phyloP scores from a whole-genome alignment of 2,888 invertebrate species.

The Eudasyphora cyanicolor region DNA sequence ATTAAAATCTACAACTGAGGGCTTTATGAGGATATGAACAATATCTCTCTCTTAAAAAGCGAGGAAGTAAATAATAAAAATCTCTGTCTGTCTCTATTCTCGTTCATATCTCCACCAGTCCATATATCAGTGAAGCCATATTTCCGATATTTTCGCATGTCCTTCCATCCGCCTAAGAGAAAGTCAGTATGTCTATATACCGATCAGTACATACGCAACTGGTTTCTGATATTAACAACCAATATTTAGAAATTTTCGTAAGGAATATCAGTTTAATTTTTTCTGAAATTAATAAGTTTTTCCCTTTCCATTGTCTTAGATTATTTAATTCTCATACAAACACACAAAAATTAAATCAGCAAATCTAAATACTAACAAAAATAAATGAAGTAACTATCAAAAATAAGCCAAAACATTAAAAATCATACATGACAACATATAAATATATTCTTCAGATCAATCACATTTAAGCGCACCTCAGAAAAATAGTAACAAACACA shows the following conservation, averaged over 20 bases:
- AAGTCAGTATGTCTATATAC: too few relatives aligned
- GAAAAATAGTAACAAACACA: neutral
- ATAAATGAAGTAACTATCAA: neutral
- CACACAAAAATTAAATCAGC: neutral
- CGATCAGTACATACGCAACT: too few relatives aligned
- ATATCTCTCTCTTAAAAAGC: too few relatives aligned
- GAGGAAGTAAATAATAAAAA: too few relatives aligned
- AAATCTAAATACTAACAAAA: conserved; percentile 2
- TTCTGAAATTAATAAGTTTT: neutral
- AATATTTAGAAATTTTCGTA: neutral
- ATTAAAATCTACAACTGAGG: too few relatives aligned
- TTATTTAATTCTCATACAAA: neutral
- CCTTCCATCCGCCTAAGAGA: too few relatives aligned
- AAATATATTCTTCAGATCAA: neutral
- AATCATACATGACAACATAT: neutral
- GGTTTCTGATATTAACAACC: too few relatives aligned
- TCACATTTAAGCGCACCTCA: conserved; percentile 60
- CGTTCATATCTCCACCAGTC: too few relatives aligned
- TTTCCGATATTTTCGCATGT: too few relatives aligned
- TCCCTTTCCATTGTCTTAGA: neutral
- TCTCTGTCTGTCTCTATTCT: too few relatives aligned
- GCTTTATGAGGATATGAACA: too few relatives aligned
- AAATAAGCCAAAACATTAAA: neutral
- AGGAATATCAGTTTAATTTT: neutral
- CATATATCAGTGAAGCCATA: too few relatives aligned